These are phyloP conservation scores for Cyprinodon diabolis DNA, from an alignment of 2,797 vertebrate genomes.

Conservation along the genomic window DNA sequence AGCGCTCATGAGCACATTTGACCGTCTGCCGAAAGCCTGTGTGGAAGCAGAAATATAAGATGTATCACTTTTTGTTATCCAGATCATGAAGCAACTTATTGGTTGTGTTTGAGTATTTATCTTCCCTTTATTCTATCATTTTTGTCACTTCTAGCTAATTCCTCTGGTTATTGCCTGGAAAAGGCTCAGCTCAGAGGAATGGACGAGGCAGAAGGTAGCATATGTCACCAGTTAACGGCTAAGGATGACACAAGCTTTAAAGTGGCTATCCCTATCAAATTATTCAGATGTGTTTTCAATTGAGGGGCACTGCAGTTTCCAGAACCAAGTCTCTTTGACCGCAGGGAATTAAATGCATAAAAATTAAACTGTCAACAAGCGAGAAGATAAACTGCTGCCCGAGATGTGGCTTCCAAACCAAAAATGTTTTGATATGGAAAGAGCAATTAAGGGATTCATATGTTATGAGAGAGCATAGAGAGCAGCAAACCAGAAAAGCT, in stretches of 20 bases:
- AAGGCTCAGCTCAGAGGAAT: slow-evolving; percentile 57
- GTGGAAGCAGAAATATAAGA: slow-evolving; percentile 2
- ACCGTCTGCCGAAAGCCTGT: slow-evolving; percentile 85
- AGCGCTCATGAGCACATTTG: slow-evolving; percentile 94
- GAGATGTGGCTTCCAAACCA: slow-evolving; percentile 33
- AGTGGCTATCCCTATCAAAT: slow-evolving; percentile 65
- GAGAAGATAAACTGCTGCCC: slow-evolving; percentile 42
- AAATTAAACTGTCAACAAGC: slow-evolving; percentile 55
- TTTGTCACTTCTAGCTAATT: slow-evolving; percentile 53
- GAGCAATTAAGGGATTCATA: slow-evolving; percentile 44
- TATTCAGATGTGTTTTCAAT: slow-evolving; percentile 56
- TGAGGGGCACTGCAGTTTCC: slow-evolving; percentile 48
- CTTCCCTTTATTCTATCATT: slow-evolving; percentile 33
- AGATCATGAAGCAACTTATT: slow-evolving; percentile 13
- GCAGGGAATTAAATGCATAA: slow-evolving; percentile 57
- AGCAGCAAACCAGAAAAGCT: slow-evolving; percentile 27
- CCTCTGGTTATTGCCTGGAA: slow-evolving; percentile 60
- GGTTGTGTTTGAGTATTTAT: slow-evolving; percentile 36
- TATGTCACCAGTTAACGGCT: slow-evolving; percentile 71
- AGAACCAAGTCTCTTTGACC: slow-evolving; percentile 40
- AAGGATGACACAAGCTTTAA: slow-evolving; percentile 74
- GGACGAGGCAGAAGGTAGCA: slow-evolving; percentile 44
- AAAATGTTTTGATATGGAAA: slow-evolving; percentile 55
- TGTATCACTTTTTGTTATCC: background rate
- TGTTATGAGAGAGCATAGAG: slow-evolving; percentile 41